Conservation (phyloP, 1,140 invertebrate species). For the Pachypeltis micranthus region DNA sequence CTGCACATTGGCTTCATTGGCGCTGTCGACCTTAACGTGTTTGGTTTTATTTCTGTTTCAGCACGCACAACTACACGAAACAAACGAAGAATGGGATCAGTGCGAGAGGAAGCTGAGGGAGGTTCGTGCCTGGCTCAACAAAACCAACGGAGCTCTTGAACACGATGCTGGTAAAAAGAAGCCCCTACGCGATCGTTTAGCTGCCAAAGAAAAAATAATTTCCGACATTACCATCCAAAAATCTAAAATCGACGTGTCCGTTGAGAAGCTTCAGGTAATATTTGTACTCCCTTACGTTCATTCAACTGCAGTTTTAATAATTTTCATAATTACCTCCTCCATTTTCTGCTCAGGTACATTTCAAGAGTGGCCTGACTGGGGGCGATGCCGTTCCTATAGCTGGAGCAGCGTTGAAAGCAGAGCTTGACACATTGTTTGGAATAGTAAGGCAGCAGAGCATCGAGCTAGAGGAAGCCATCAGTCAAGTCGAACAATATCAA, state of each 20-base stretch:
- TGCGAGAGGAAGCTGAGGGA: slow-evolving; percentile 89
- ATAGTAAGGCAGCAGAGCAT: slow-evolving; percentile 55
- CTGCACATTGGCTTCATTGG: neutral
- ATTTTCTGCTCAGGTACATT: slow-evolving; percentile 55
- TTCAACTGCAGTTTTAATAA: neutral
- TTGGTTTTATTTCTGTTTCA: slow-evolving; percentile 36
- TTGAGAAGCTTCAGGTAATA: slow-evolving; percentile 77
- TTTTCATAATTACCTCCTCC: too few species aligned
- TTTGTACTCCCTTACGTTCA: neutral
- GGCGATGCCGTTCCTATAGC: slow-evolving; percentile 60
- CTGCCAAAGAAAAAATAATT: slow-evolving; percentile 70
- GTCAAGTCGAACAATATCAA: slow-evolving; percentile 77
- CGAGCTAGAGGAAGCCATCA: slow-evolving; percentile 62
- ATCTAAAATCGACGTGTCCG: slow-evolving; percentile 79
- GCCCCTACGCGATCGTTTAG: slow-evolving; percentile 70
- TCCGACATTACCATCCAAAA: slow-evolving; percentile 80
- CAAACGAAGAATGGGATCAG: slow-evolving; percentile 88
- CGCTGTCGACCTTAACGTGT: too few species aligned
- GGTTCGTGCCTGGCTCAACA: slow-evolving; percentile 76
- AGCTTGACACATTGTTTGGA: slow-evolving; percentile 53
- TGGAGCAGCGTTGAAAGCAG: slow-evolving; percentile 51
- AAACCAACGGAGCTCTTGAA: slow-evolving; percentile 52
- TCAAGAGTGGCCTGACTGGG: slow-evolving; percentile 66
- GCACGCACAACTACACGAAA: slow-evolving; percentile 79
- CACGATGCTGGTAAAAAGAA: slow-evolving; percentile 71